Percentiles rank a stretch among this genome's conserved stretches.
phyloP scores from a whole-genome alignment of 2,888 invertebrate genomes.

The Yponomeuta sedellus region DNA sequence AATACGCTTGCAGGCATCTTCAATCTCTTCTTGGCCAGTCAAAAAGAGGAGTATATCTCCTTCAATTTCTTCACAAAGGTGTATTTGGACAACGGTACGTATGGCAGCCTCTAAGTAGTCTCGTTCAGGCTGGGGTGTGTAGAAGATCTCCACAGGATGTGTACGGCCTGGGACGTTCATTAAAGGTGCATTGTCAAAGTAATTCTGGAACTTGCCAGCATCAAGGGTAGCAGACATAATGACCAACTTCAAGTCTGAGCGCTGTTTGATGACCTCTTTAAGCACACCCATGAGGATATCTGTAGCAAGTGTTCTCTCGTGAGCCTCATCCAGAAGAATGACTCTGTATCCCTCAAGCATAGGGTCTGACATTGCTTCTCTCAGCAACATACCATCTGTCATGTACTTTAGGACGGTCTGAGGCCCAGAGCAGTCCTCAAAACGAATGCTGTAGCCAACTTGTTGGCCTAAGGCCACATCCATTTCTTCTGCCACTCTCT shows the following conservation, averaged over 20 bases:
- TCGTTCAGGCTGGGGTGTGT: constrained; percentile 97
- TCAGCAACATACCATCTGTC: constrained; percentile 99
- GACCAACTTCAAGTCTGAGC: constrained; percentile 95
- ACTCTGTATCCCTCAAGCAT: constrained; percentile 97
- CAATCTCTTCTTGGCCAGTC: constrained; percentile 95
- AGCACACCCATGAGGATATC: constrained; percentile 99
- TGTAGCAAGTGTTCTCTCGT: constrained; percentile 98
- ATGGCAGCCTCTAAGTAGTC: constrained; percentile 99
- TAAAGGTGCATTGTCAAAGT: constrained; percentile 98
- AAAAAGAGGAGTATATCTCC: constrained; percentile 96
- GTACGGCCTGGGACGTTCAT: constrained; percentile 95
- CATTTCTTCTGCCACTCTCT: constrained; percentile 99
- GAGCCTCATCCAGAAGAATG: constrained; percentile 97
- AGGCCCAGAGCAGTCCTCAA: constrained; percentile 97
- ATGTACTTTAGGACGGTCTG: constrained; percentile 97
- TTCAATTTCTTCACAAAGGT: constrained; percentile 94
- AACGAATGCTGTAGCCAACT: constrained; percentile 88
- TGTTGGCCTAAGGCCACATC: constrained; percentile 90
- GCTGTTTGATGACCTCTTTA: constrained; percentile 96
- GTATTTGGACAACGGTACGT: constrained; percentile 95
- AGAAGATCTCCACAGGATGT: constrained; percentile 86
- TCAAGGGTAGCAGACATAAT: constrained; percentile 99
- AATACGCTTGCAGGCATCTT: constrained; percentile 98
- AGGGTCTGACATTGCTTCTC: constrained; percentile 99
- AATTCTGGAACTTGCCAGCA: constrained; percentile 99